phyloP scores from a whole-genome alignment of 2,888 invertebrate genomes.

The Sinodicranocentrus sp. region DNA sequence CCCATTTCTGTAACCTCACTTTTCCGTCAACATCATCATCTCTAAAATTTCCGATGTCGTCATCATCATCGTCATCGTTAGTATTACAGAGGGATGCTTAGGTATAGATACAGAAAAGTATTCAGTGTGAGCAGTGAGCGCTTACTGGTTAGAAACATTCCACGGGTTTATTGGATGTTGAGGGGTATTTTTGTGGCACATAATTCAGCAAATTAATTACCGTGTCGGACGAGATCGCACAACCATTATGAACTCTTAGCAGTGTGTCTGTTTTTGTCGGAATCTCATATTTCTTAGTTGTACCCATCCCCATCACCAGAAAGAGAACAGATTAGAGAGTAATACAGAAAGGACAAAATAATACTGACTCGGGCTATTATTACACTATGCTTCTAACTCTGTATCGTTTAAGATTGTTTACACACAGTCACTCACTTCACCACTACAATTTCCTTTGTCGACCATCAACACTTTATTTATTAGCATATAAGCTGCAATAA shows the following conservation, averaged over 20 bases:
- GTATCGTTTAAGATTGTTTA: background rate
- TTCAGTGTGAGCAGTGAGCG: no score
- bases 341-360: no score
- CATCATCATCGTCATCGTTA: slow-evolving; percentile 37
- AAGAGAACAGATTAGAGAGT: slow-evolving; percentile 29
- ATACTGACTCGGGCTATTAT: no score
- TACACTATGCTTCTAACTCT: no score
- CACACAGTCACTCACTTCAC: slow-evolving; percentile 3
- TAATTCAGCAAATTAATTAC: slow-evolving; percentile 77
- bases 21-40: slow-evolving; percentile 42
- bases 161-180: slow-evolving; percentile 51
- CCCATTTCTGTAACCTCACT: slow-evolving; percentile 23
- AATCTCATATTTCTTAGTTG: slow-evolving; percentile 74
- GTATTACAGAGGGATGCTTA: slow-evolving; percentile 14
- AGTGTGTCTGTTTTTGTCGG: slow-evolving; percentile 75
- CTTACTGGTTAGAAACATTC: slow-evolving; percentile 22
- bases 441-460: background rate
- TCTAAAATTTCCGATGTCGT: slow-evolving; percentile 32
- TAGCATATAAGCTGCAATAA: no score
- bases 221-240: slow-evolving; percentile 75
- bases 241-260: slow-evolving; percentile 75
- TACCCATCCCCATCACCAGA: slow-evolving; percentile 55
- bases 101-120: slow-evolving; percentile 8
- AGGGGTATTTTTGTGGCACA: slow-evolving; percentile 74
- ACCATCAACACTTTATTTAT: no score